phyloP scores from a whole-genome alignment of 2,888 invertebrate species.

The Heterodera filipjevi region DNA sequence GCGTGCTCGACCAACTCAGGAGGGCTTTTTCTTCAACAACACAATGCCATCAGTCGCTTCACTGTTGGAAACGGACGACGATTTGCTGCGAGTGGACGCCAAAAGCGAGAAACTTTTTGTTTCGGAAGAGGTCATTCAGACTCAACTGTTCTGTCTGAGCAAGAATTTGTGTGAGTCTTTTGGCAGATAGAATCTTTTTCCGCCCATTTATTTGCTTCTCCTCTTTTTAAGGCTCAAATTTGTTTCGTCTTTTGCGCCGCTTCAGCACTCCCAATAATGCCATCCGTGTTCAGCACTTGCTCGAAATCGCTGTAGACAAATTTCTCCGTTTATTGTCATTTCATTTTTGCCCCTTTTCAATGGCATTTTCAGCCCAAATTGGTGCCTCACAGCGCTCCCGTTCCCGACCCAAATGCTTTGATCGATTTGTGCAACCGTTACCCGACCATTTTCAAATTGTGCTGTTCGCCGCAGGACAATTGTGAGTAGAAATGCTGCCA shows the following conservation, averaged over 20 bases:
- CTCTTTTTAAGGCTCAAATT: slow-evolving; percentile 27
- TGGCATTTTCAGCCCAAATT: slow-evolving; percentile 2
- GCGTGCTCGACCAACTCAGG: slow-evolving; percentile 4
- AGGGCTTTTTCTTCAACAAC: slow-evolving; percentile 15
- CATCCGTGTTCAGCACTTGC: slow-evolving; percentile 6
- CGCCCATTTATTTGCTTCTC: not conserved
- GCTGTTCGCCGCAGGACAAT: slow-evolving; percentile 16
- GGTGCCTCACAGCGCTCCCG: slow-evolving; percentile 13
- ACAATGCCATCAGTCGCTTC: slow-evolving; percentile 20
- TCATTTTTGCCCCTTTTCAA: not conserved
- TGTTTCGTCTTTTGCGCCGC: slow-evolving; percentile 20
- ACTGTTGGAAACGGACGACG: slow-evolving; percentile 15
- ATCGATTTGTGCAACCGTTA: slow-evolving; percentile 26
- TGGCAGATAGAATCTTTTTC: not conserved
- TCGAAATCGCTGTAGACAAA: not conserved
- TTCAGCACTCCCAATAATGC: not conserved
- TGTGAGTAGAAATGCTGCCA: slow-evolving; percentile 9
- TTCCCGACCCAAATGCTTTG: slow-evolving; percentile 8
- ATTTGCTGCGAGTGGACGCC: not conserved
- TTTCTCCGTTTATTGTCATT: not conserved
- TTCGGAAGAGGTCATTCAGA: slow-evolving; percentile 10
- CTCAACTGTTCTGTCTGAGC: slow-evolving; percentile 5
- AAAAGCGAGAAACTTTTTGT: not conserved
- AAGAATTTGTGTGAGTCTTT: slow-evolving; percentile 18
- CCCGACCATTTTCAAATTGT: slow-evolving; percentile 28